Evolutionary conservation across 2,888 invertebrate species (phyloP), one percentile per base, ranked within the genome.

Genomic region (Hypercompe scribonia): DNA sequence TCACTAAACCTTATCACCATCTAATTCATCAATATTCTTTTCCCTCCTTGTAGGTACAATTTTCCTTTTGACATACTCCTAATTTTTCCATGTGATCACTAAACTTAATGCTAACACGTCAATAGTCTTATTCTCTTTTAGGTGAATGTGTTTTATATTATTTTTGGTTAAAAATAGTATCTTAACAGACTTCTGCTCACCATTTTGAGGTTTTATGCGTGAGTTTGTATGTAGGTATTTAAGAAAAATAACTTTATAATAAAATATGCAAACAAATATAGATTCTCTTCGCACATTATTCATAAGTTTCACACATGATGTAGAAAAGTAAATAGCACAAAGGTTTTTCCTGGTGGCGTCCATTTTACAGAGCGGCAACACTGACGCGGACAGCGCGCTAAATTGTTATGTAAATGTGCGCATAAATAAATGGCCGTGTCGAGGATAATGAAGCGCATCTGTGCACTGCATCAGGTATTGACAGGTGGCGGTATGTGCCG

Each of bases 371-470:
- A 61, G 61, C 67, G 46, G 13, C 64, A 65, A 73, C 50, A 33
- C 39, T 63, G 82, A 78, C 78, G 81, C 78, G n/a, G 70, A 63
- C 68, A 78, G 73, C 75, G 81, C 68, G 81, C 84, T 84, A 84
- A 85, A 85, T 85, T 83, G 84, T 85, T 78, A 81, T 85, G 83
- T 65, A 80, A 84, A 84, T 84, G 64, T 11, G 31, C 72, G 61
- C 76, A 75, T 78, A 71, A 71, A 73, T 78, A 78, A 73, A 78
- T 71, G 68, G 74, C 72, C 64, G 66, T 72, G 70, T 67, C n/a
- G 31, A 50, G 75, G 77, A 75, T 83, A 75, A 74, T 72, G 73
- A 78, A 70, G 39, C 50, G 65, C 69, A 81, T 78, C 73, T 78
- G 39, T 64, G 67, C 33, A 39, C 46, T 73, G 39, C 65, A 67